Evolutionary conservation across 2,113 vertebrate species (phyloP).

Genomic region (Mystacornis crossleyi): DNA sequence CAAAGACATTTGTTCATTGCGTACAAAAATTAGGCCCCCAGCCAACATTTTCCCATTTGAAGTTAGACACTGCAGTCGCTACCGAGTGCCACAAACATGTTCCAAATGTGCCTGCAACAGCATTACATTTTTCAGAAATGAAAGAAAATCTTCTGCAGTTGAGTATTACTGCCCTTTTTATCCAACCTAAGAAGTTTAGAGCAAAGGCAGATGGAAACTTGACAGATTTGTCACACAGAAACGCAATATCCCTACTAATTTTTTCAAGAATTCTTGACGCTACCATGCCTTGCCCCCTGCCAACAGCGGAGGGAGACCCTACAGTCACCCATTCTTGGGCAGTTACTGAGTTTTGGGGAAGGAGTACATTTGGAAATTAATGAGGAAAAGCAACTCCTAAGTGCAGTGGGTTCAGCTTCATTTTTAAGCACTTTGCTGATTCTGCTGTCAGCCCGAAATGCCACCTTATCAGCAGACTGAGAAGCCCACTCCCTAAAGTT

Average conservation of each 20-base stretch:
- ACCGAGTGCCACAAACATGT: neutral
- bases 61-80: neutral
- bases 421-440: neutral
- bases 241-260: neutral
- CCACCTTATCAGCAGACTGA: neutral
- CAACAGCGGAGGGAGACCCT: neutral
- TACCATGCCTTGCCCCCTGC: neutral
- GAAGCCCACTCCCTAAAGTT: neutral
- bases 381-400: neutral
- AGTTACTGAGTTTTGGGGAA: neutral
- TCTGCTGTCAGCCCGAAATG: neutral
- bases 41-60: slow-evolving; percentile 16
- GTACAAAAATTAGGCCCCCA: neutral
- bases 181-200: neutral
- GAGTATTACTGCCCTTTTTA: neutral
- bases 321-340: neutral
- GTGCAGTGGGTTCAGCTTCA: neutral
- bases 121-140: neutral
- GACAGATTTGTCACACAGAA: neutral
- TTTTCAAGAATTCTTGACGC: neutral
- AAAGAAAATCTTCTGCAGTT: neutral
- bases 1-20: neutral
- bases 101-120: slow-evolving; percentile 1
- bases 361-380: neutral
- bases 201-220: neutral